These are phyloP conservation scores for Hydrophis major DNA, from an alignment of 2,797 vertebrate species.

Conservation along the genomic window DNA sequence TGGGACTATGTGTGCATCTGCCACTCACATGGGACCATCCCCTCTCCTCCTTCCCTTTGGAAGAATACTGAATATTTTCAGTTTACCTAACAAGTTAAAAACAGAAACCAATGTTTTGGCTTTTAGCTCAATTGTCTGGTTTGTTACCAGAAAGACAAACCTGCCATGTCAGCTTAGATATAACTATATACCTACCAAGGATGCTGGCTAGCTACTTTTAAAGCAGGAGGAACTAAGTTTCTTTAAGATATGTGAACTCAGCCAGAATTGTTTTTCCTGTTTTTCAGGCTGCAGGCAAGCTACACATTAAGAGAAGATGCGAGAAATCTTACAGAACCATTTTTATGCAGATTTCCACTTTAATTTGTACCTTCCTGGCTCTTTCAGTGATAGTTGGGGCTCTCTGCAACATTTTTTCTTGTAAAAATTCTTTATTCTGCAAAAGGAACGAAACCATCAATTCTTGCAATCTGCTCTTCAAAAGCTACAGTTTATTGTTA, in stretches of 20 bases:
- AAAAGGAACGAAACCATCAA: conserved; percentile 6
- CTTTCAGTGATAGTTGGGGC: conserved; percentile 95
- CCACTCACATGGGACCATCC: no score
- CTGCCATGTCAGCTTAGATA: not conserved
- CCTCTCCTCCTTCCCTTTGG: not conserved
- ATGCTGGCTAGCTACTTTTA: not conserved
- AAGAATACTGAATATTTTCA: not conserved
- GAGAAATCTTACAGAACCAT: not conserved
- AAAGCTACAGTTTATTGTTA: conserved; percentile 27
- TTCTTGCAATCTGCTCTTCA: conserved; percentile 22
- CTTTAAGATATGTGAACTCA: not conserved
- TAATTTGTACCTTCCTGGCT: conserved; percentile 85
- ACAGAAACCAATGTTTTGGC: not conserved
- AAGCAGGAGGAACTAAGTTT: not conserved
- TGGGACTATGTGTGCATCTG: no score
- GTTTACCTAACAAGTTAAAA: not conserved
- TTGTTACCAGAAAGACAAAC: not conserved
- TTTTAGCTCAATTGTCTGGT: not conserved
- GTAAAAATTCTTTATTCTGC: conserved; percentile 94
- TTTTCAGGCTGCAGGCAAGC: not conserved
- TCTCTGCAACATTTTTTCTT: conserved; percentile 89
- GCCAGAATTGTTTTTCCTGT: not conserved
- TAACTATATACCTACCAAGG: not conserved
- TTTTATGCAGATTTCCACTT: not conserved
- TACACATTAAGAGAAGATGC: not conserved